Percentiles rank a stretch among this genome's conserved stretches.
These are phyloP conservation scores for Drosophila ercepeae DNA, from an alignment of 1,140 invertebrate species.

Conservation along the genomic window DNA sequence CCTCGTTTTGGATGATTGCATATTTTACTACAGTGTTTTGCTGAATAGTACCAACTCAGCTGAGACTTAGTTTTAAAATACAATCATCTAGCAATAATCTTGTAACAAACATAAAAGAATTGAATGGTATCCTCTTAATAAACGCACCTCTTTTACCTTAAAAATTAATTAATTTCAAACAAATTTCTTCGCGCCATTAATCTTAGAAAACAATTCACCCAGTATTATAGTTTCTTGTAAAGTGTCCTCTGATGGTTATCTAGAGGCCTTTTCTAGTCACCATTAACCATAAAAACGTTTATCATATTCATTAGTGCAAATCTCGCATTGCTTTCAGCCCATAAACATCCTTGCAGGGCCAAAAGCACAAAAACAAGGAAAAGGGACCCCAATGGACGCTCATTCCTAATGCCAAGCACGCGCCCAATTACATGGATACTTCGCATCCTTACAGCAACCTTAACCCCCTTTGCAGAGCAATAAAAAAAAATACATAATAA, in stretches of 20 bases:
- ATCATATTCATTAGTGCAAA: slow-evolving; percentile 49
- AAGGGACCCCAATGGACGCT: slow-evolving; percentile 4
- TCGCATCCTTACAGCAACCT: slow-evolving; percentile 5
- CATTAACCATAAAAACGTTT: slow-evolving; percentile 32
- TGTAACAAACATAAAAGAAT: no score
- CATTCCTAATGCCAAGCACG: slow-evolving; percentile 39
- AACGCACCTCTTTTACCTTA: no score
- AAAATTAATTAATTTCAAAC: not conserved
- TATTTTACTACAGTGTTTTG: no score
- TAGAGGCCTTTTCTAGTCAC: slow-evolving; percentile 8
- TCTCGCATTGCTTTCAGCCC: slow-evolving; percentile 28
- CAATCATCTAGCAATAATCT: no score
- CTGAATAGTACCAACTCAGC: no score
- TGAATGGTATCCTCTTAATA: no score
- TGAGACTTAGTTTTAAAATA: no score
- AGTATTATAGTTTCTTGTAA: not conserved
- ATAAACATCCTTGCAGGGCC: slow-evolving; percentile 20
- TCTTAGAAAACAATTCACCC: not conserved
- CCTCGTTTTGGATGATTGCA: no score
- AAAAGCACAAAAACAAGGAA: not conserved
- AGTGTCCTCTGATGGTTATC: slow-evolving; percentile 27
- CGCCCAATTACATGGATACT: slow-evolving; percentile 50
- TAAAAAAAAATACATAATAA: slow-evolving; percentile 57
- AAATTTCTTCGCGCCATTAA: not conserved
- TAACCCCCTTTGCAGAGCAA: slow-evolving; percentile 24